Evolutionary conservation across 2,797 vertebrate genomes (phyloP).

Genomic region (Hipposideros larvatus): DNA sequence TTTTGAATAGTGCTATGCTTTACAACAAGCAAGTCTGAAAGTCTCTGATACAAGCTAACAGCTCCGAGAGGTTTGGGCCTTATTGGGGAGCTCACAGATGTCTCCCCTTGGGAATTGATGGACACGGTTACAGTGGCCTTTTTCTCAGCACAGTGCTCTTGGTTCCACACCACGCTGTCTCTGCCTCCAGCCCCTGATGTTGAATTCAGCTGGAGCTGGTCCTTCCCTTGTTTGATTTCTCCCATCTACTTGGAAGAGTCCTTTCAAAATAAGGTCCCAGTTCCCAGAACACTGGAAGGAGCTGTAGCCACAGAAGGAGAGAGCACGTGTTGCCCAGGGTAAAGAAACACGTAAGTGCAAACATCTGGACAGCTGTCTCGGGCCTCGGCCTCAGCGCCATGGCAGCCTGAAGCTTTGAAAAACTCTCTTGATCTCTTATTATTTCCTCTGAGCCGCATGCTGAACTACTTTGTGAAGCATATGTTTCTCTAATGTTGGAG

Average conservation of each 20-base stretch:
- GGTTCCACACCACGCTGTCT: not conserved
- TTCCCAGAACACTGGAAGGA: not conserved
- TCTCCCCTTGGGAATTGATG: not conserved
- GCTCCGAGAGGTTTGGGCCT: not conserved
- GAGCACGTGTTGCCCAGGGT: not conserved
- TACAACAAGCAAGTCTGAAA: not conserved
- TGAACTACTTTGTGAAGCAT: not conserved
- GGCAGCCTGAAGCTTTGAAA: not conserved
- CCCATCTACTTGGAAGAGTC: not conserved
- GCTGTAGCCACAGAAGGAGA: not conserved
- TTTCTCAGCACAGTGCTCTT: not conserved
- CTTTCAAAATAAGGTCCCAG: not conserved
- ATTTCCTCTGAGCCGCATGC: not conserved
- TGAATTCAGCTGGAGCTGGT: not conserved
- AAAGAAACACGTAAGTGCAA: not conserved
- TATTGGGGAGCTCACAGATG: not conserved
- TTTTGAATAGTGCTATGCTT: not conserved
- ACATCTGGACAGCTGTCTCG: not conserved
- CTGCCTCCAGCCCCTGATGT: not conserved
- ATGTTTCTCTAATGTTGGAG: not conserved
- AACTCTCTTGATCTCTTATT: slow-evolving; percentile 5
- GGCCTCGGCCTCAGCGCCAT: not conserved
- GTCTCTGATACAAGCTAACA: not conserved
- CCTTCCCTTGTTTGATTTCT: not conserved
- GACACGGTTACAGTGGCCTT: not conserved